These are phyloP conservation scores for Hydrophis major DNA, from an alignment of 2,797 vertebrate genomes.

Conservation along the genomic window DNA sequence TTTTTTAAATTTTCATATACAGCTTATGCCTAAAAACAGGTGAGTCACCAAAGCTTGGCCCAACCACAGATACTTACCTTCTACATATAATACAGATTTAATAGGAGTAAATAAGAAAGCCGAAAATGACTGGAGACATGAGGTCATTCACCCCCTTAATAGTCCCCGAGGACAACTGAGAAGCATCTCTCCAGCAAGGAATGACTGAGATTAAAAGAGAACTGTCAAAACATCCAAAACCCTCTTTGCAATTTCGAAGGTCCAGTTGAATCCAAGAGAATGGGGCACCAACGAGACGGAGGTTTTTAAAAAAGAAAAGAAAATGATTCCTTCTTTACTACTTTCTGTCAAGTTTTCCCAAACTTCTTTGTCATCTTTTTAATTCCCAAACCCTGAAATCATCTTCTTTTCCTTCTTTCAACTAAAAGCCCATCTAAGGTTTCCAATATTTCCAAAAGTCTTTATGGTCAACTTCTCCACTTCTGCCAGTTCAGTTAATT, in stretches of 20 bases:
- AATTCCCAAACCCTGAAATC: neutral
- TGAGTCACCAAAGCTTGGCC: neutral
- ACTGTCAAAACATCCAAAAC: neutral
- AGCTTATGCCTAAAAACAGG: conserved; percentile 20
- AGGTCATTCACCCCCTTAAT: neutral
- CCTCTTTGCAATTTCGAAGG: neutral
- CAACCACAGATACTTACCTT: neutral
- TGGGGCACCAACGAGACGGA: neutral
- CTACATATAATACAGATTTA: neutral
- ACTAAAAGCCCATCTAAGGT: neutral
- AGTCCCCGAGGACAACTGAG: neutral
- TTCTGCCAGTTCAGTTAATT: neutral
- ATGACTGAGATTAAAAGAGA: neutral
- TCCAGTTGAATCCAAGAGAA: neutral
- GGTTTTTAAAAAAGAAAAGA: too few species aligned
- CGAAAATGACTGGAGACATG: neutral
- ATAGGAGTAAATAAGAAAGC: neutral
- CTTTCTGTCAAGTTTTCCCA: neutral
- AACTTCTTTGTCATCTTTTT: neutral
- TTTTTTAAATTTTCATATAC: neutral
- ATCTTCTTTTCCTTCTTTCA: neutral
- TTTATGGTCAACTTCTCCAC: neutral
- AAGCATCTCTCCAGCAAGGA: neutral
- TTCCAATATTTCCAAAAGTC: neutral
- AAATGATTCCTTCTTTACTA: neutral